phyloP scores from a whole-genome alignment of 1,140 invertebrate genomes.

The Ips typographus region DNA sequence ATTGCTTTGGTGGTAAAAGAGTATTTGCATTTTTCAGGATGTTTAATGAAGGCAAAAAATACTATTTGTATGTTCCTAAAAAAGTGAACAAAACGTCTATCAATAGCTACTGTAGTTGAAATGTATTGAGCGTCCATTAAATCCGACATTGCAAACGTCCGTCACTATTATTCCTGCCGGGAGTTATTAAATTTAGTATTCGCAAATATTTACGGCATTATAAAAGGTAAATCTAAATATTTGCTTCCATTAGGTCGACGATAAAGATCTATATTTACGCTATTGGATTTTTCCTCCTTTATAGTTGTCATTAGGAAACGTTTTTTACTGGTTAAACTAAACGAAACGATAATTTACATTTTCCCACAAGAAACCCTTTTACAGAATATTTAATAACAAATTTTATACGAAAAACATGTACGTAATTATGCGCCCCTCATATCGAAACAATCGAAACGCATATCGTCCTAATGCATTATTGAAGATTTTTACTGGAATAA shows the following conservation, averaged over 20 bases:
- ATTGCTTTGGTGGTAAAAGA: neutral
- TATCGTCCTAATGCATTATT: slow-evolving; percentile 1
- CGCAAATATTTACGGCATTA: slow-evolving; percentile 15
- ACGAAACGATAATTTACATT: neutral
- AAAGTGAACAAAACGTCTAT: too few species aligned
- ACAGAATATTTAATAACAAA: neutral
- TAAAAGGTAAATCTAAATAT: slow-evolving; percentile 19
- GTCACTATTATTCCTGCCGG: neutral
- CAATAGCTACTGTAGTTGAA: neutral
- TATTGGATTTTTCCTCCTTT: neutral
- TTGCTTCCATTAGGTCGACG: slow-evolving; percentile 13
- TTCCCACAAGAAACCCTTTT: neutral
- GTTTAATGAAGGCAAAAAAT: neutral
- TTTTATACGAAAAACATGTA: slow-evolving; percentile 2
- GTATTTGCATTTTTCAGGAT: neutral
- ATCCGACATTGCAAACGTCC: neutral
- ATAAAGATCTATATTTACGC: slow-evolving; percentile 20
- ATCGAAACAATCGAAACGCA: neutral
- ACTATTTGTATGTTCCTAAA: too few species aligned
- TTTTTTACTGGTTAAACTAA: too few species aligned
- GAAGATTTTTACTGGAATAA: neutral
- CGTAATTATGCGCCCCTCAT: neutral
- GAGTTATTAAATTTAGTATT: slow-evolving; percentile 17
- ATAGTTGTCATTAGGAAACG: neutral
- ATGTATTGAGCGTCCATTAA: neutral